Evolutionary conservation across 2,888 invertebrate species (phyloP).

Genomic region (Hypena proboscidalis): DNA sequence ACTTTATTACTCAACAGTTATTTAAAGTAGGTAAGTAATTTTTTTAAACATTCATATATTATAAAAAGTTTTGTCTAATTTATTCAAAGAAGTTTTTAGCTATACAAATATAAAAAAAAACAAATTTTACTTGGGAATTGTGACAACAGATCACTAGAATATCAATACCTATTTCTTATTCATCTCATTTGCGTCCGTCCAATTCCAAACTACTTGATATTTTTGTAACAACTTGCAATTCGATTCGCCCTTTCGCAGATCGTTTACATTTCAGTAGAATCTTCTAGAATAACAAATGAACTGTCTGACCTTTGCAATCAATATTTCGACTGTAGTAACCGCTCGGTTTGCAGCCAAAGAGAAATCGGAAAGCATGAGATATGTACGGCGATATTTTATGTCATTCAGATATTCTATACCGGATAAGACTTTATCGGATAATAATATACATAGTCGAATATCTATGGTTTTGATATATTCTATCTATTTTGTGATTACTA

Average conservation of each 20-base stretch:
- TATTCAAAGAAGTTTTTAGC: too few relatives aligned
- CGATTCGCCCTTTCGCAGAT: slow-evolving; percentile 37
- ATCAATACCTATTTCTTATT: slow-evolving; percentile 7
- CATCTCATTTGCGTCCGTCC: slow-evolving; percentile 5
- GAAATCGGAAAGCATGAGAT: slow-evolving; percentile 28
- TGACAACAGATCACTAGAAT: neutral
- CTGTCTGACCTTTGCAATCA: slow-evolving; percentile 46
- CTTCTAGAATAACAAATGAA: slow-evolving; percentile 46
- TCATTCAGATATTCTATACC: slow-evolving; percentile 4
- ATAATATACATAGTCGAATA: too few relatives aligned
- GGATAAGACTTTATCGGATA: too few relatives aligned
- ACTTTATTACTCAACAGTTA: too few relatives aligned
- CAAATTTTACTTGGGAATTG: too few relatives aligned
- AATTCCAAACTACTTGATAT: slow-evolving; percentile 21
- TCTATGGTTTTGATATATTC: too few relatives aligned
- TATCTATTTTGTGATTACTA: too few relatives aligned
- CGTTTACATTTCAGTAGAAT: slow-evolving; percentile 42
- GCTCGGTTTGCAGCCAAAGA: slow-evolving; percentile 29
- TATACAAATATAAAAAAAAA: too few relatives aligned
- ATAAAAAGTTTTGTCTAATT: too few relatives aligned
- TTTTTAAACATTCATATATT: too few relatives aligned
- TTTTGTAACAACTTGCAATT: slow-evolving; percentile 35
- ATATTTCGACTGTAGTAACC: slow-evolving; percentile 39
- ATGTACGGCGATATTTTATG: slow-evolving; percentile 13
- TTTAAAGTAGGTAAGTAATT: too few relatives aligned